These are phyloP conservation scores for Dendropsophus ebraccatus DNA, from an alignment of 2,113 vertebrate species.

Conservation along the genomic window DNA sequence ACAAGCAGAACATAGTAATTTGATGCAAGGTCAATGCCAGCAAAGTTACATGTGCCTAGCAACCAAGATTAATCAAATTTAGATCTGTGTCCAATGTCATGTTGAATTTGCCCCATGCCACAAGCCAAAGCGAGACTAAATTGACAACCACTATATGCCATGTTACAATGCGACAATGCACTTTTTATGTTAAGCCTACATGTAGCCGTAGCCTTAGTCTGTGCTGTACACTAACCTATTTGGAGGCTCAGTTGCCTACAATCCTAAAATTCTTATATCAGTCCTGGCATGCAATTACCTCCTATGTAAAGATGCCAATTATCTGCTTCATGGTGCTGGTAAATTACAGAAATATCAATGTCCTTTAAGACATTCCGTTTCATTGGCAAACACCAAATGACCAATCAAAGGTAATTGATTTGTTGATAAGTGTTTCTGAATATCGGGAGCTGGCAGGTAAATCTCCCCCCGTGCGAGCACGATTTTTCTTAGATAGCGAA, in stretches of 20 bases:
- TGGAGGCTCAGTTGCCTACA: not conserved
- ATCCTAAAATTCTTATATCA: not conserved
- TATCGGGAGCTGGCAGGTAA: not conserved
- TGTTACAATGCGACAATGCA: no score
- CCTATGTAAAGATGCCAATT: not conserved
- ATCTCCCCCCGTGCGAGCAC: not conserved
- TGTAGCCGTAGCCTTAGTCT: no score
- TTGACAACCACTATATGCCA: no score
- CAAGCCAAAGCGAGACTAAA: no score
- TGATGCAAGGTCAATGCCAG: no score
- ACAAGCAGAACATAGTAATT: no score
- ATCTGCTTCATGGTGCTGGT: not conserved
- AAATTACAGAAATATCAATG: not conserved
- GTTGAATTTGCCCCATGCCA: no score
- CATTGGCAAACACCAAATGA: slow-evolving; percentile 9
- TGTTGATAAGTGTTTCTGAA: slow-evolving; percentile 1
- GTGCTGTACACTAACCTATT: no score
- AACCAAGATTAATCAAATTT: no score
- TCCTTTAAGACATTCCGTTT: not conserved
- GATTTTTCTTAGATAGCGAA: not conserved
- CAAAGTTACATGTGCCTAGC: no score
- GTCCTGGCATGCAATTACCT: not conserved
- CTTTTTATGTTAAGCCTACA: no score
- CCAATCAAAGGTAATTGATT: slow-evolving; percentile 14
- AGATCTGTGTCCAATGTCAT: no score